Percentiles rank a stretch among this genome's conserved stretches.
Conservation (phyloP, 1,140 invertebrate genomes). For the Bursaphelenchus mucronatus region DNA sequence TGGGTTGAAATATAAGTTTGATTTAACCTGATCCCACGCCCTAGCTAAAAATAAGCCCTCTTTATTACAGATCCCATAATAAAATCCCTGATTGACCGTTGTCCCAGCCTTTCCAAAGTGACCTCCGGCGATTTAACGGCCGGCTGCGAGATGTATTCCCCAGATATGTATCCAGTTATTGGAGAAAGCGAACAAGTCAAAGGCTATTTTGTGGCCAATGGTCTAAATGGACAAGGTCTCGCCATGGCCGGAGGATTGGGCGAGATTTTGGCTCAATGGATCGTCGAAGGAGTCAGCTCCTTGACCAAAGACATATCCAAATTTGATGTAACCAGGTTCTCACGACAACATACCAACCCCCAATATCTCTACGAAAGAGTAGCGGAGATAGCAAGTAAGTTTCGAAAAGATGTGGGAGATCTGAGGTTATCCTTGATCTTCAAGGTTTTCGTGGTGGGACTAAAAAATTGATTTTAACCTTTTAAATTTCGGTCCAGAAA, state of each 20-base stretch:
- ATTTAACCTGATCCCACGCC: too few species aligned
- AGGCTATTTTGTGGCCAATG: constrained; percentile 91
- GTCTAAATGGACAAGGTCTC: constrained; percentile 88
- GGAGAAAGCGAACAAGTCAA: constrained; percentile 84
- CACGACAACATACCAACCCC: constrained; percentile 89
- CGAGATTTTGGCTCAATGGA: constrained; percentile 79
- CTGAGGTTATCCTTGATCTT: constrained; percentile 5
- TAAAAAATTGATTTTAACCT: constrained; percentile 4
- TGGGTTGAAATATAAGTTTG: too few species aligned
- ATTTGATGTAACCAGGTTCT: constrained; percentile 83
- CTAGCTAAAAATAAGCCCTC: not conserved
- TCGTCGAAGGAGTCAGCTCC: constrained; percentile 72
- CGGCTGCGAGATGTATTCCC: constrained; percentile 87
- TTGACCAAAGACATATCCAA: constrained; percentile 62
- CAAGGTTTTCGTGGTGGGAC: too few species aligned
- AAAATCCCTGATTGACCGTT: constrained; percentile 75
- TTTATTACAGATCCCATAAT: constrained; percentile 69
- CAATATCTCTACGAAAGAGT: constrained; percentile 87
- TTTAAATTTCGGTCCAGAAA: too few species aligned
- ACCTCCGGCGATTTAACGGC: constrained; percentile 75
- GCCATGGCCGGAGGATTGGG: constrained; percentile 89
- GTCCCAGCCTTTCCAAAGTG: constrained; percentile 72
- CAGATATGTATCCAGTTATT: constrained; percentile 69
- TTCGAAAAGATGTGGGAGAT: constrained; percentile 1
- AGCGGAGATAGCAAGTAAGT: constrained; percentile 80